phyloP scores from a whole-genome alignment of 2,888 invertebrate species.

The Synanthedon formicaeformis region DNA sequence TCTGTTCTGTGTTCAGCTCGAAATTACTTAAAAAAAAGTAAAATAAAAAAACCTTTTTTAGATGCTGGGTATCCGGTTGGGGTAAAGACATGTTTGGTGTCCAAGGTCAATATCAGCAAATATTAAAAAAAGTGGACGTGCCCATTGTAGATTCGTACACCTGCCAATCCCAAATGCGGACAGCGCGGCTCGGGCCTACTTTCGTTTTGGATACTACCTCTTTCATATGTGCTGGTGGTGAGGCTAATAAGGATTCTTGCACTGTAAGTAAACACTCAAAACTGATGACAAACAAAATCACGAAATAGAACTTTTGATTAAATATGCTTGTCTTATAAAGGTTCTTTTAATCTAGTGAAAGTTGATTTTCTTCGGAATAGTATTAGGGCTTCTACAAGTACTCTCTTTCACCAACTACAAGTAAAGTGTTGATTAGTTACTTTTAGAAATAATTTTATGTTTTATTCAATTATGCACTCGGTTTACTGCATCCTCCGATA shows the following conservation, averaged over 20 bases:
- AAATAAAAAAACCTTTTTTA: slow-evolving; percentile 11
- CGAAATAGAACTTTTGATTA: no score
- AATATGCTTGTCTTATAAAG: no score
- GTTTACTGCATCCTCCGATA: no score
- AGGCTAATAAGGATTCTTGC: slow-evolving; percentile 81
- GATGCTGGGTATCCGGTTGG: slow-evolving; percentile 86
- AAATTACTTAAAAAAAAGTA: no score
- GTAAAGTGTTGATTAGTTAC: no score
- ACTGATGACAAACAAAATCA: no score
- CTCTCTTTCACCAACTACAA: no score
- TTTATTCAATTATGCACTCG: no score
- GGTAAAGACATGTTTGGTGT: slow-evolving; percentile 81
- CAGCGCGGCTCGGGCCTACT: slow-evolving; percentile 74
- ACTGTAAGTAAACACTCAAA: slow-evolving; percentile 64
- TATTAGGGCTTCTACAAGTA: no score
- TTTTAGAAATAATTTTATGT: no score
- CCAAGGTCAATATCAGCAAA: slow-evolving; percentile 72
- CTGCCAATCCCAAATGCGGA: slow-evolving; percentile 74
- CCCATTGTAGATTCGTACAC: slow-evolving; percentile 74
- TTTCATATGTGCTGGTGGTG: slow-evolving; percentile 85
- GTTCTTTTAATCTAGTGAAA: no score
- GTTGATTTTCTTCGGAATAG: no score
- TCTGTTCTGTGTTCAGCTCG: neutral
- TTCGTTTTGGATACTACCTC: slow-evolving; percentile 75
- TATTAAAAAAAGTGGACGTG: slow-evolving; percentile 81